A percentile compares a stretch with the other conserved stretches of the same genome.
Conservation (phyloP, 1,140 invertebrate genomes). For the Diploscapter pachys region DNA sequence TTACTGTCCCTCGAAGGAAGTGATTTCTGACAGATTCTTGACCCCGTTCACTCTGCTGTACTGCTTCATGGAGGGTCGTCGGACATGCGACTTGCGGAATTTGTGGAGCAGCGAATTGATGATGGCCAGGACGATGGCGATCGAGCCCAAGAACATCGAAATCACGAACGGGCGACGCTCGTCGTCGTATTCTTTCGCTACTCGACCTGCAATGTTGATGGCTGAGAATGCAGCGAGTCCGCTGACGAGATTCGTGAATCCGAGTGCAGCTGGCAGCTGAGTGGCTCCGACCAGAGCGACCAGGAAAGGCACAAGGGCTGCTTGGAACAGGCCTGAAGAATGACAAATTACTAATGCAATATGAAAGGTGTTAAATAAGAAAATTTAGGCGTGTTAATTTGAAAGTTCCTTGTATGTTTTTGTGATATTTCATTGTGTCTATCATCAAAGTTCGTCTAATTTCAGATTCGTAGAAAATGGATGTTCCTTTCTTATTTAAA, state of each 20-base stretch:
- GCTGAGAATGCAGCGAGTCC: constrained; percentile 24
- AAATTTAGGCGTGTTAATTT: too few relatives aligned
- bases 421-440: too few relatives aligned
- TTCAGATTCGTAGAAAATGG: too few relatives aligned
- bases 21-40: too few relatives aligned
- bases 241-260: constrained; percentile 29
- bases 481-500: too few relatives aligned
- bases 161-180: constrained; percentile 16
- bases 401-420: too few relatives aligned
- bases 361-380: not conserved
- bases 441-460: too few relatives aligned
- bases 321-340: constrained; percentile 25
- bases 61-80: too few relatives aligned
- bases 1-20: too few relatives aligned
- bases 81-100: too few relatives aligned
- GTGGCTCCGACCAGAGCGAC: constrained; percentile 24
- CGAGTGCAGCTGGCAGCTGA: constrained; percentile 22
- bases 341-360: not conserved
- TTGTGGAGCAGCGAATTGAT: constrained; percentile 2
- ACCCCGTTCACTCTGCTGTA: too few relatives aligned
- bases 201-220: constrained; percentile 16
- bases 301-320: constrained; percentile 21
- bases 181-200: not conserved
- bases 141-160: constrained; percentile 4
- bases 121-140: constrained; percentile 17